Conservation (phyloP, 2,113 vertebrate genomes). For the Pelecanus crispus region DNA sequence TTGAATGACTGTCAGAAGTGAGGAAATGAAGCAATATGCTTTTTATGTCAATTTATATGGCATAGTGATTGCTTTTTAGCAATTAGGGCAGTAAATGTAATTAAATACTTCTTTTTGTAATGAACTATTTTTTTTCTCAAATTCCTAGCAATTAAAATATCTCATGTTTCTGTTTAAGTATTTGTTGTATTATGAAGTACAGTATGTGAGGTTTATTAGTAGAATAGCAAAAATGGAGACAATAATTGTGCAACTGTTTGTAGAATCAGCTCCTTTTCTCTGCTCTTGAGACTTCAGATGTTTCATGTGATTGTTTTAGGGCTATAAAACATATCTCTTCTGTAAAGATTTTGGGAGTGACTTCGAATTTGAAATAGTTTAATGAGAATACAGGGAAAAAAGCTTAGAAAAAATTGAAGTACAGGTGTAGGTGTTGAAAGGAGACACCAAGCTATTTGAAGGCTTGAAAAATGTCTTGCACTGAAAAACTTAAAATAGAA, state of each 20-base stretch:
- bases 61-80: neutral
- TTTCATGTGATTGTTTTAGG: neutral
- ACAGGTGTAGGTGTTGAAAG: neutral
- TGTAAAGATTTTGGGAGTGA: neutral
- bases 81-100: neutral
- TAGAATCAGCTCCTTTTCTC: neutral
- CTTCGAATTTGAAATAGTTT: neutral
- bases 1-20: neutral
- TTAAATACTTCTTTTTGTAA: neutral
- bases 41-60: neutral
- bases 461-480: conserved; percentile 31
- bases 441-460: conserved; percentile 5
- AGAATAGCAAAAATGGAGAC: neutral
- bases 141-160: neutral
- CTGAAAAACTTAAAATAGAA: conserved; percentile 1
- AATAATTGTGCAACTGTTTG: neutral
- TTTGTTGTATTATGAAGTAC: neutral
- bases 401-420: neutral
- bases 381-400: neutral
- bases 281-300: neutral
- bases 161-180: neutral
- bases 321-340: neutral
- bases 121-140: neutral
- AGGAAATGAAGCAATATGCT: neutral
- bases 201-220: neutral